Evolutionary conservation across 2,797 vertebrate species (phyloP).

Genomic region (Enteromius argenteus): DNA sequence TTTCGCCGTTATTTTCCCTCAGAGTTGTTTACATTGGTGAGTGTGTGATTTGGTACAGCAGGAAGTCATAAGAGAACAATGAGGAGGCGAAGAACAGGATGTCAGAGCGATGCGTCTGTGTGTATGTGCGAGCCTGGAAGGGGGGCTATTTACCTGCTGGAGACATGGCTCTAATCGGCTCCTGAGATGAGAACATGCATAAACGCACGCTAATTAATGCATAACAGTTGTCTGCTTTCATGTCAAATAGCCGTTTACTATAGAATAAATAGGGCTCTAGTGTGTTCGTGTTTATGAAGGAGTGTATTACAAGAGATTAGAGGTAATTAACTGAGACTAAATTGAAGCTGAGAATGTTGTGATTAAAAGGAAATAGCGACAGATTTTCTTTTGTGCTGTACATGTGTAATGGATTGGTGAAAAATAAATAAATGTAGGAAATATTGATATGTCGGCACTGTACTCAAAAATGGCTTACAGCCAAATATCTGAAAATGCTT

Average conservation of each 20-base stretch:
- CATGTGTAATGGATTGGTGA: background rate
- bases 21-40: constrained; percentile 56
- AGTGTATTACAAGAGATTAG: background rate
- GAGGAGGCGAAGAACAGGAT: constrained; percentile 63
- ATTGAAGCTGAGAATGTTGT: background rate
- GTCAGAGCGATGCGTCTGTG: constrained; percentile 13
- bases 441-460: background rate
- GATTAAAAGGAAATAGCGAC: background rate
- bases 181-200: constrained; percentile 26
- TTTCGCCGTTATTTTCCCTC: constrained; percentile 12
- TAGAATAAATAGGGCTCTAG: background rate
- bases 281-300: background rate
- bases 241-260: constrained; percentile 21
- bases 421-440: background rate
- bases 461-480: background rate
- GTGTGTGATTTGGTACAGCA: constrained; percentile 53
- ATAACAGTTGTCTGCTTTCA: constrained; percentile 8
- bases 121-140: constrained; percentile 43
- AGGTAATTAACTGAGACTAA: background rate
- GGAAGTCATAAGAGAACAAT: constrained; percentile 68
- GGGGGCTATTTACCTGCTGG: constrained; percentile 40
- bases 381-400: background rate
- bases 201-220: constrained; percentile 33
- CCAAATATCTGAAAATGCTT: background rate
- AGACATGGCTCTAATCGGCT: constrained; percentile 28